Evolutionary conservation across 2,888 invertebrate species (phyloP).

Genomic region (Polietes domitor): DNA sequence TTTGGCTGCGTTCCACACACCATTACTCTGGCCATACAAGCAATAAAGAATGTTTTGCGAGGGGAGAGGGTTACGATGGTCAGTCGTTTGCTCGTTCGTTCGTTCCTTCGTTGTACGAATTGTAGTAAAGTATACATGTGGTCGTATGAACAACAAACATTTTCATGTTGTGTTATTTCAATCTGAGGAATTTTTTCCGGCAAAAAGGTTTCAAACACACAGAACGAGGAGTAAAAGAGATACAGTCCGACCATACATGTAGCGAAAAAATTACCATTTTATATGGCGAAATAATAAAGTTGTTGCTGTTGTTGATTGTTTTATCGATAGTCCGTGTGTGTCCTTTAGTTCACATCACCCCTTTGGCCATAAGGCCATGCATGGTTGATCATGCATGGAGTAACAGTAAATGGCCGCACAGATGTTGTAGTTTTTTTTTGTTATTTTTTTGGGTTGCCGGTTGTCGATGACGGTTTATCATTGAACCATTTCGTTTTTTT

Average conservation of each 20-base stretch:
- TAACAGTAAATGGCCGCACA: neutral
- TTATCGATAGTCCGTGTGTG: neutral
- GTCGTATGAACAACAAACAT: conserved; percentile 11
- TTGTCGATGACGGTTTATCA: conserved; percentile 20
- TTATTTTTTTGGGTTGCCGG: conserved; percentile 4
- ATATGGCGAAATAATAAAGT: conserved; percentile 45
- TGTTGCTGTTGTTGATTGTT: conserved; percentile 15
- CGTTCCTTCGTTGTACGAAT: neutral
- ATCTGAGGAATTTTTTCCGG: conserved; percentile 31
- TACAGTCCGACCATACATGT: neutral
- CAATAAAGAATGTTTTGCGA: neutral
- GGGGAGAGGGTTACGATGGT: neutral
- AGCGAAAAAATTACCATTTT: conserved; percentile 52
- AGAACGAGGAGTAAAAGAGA: neutral
- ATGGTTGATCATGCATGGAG: conserved; percentile 36
- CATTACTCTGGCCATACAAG: neutral
- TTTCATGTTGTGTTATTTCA: conserved; percentile 22
- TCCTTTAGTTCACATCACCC: neutral
- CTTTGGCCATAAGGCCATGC: neutral
- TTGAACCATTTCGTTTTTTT: conserved; percentile 9
- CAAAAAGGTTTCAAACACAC: neutral
- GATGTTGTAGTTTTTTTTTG: neutral
- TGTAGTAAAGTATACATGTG: neutral
- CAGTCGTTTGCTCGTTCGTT: neutral
- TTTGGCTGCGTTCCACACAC: conserved; percentile 60